A percentile compares a stretch with the other conserved stretches of the same genome.
Conservation (phyloP, 2,113 vertebrate species). For the Rhipidura dahli region DNA sequence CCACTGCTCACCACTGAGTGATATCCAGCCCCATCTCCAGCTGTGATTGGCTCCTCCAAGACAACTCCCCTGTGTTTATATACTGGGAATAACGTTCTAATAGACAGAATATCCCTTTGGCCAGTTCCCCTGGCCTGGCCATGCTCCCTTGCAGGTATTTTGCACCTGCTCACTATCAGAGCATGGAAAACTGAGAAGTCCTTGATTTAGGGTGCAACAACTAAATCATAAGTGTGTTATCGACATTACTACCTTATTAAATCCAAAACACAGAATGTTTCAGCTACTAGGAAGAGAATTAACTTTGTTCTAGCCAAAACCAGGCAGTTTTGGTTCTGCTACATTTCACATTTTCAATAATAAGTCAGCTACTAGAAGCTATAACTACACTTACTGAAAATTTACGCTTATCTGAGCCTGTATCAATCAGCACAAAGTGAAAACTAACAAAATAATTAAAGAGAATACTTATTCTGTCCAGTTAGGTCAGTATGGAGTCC, state of each 20-base stretch:
- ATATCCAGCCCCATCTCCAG: neutral
- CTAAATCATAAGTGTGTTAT: neutral
- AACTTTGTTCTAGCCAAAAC: neutral
- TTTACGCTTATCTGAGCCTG: neutral
- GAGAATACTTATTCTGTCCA: neutral
- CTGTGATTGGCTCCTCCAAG: neutral
- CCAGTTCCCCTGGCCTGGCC: neutral
- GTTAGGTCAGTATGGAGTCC: neutral
- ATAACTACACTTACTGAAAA: neutral
- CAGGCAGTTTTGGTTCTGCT: neutral
- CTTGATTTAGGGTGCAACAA: neutral
- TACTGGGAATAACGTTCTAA: neutral
- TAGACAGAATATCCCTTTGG: neutral
- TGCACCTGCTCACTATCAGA: neutral
- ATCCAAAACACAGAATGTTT: neutral
- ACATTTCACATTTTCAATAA: neutral
- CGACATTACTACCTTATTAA: neutral
- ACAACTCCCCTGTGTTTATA: neutral
- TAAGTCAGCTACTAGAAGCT: neutral
- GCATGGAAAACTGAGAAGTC: neutral
- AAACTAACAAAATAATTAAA: neutral
- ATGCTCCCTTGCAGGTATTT: neutral
- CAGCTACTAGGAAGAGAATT: neutral
- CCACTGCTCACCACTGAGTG: neutral
- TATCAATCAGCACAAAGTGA: neutral